These are phyloP conservation scores for Epinephelus fuscoguttatus DNA, from an alignment of 2,113 vertebrate genomes.

Conservation along the genomic window DNA sequence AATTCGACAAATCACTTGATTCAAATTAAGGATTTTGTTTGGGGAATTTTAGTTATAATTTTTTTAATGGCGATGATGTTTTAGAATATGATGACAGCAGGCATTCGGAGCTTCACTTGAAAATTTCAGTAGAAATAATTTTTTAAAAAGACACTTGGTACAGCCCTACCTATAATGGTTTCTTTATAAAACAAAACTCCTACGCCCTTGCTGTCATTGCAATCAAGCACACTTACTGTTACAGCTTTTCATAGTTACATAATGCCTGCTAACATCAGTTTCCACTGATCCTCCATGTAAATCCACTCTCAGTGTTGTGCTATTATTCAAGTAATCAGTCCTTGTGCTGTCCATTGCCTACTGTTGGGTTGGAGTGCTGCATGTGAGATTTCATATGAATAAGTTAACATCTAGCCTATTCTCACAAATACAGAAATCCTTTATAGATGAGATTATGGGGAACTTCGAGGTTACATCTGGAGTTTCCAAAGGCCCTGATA, in stretches of 20 bases:
- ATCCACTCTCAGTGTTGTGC: conserved; percentile 26
- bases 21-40: too few species aligned
- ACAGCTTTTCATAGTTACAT: conserved; percentile 3
- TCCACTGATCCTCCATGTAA: background rate
- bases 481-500: background rate
- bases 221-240: background rate
- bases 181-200: background rate
- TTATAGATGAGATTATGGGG: background rate
- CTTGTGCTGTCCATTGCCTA: conserved; percentile 35
- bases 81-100: too few species aligned
- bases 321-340: conserved; percentile 20
- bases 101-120: too few species aligned
- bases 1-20: too few species aligned
- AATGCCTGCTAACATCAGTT: conserved; percentile 18
- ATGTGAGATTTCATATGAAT: conserved; percentile 9
- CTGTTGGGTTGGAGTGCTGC: conserved; percentile 55
- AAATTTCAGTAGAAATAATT: too few species aligned
- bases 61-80: too few species aligned
- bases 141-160: too few species aligned
- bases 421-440: background rate
- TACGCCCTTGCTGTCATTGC: conserved; percentile 19
- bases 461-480: background rate
- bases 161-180: background rate
- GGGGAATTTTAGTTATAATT: too few species aligned
- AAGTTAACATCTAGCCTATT: background rate